phyloP scores from a whole-genome alignment of 2,113 vertebrate species.

The Pachycephala philippinensis region DNA sequence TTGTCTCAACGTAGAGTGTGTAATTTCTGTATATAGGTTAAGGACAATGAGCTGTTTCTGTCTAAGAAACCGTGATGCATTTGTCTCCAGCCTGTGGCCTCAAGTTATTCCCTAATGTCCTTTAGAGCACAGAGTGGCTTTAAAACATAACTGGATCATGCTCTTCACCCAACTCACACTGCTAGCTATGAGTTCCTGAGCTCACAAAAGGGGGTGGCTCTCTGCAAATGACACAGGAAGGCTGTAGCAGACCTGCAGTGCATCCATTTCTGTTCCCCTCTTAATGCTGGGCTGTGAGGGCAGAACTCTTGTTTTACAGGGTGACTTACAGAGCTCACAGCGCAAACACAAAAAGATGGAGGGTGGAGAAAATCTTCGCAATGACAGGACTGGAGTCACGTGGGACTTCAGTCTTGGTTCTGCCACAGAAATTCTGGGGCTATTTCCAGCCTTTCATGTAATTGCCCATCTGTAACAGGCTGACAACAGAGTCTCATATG shows the following conservation, averaged over 20 bases:
- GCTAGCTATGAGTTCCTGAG: background rate
- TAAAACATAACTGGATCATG: background rate
- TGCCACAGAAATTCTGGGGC: background rate
- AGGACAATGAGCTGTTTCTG: background rate
- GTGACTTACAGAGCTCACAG: background rate
- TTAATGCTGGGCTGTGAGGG: accelerated
- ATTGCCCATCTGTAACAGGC: background rate
- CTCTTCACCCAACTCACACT: background rate
- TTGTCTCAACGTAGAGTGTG: background rate
- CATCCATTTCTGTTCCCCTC: background rate
- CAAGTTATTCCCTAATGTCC: background rate
- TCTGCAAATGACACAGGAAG: accelerated
- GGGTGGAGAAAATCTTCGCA: background rate
- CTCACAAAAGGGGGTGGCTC: background rate
- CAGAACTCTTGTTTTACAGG: background rate
- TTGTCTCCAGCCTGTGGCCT: background rate
- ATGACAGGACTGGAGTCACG: background rate
- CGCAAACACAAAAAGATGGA: background rate
- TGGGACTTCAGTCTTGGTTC: accelerated
- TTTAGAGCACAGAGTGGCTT: background rate
- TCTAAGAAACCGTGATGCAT: background rate
- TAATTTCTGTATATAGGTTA: background rate
- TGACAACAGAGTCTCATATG: background rate
- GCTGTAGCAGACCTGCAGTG: background rate
- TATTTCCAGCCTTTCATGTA: background rate